Percentiles rank a stretch among this genome's conserved stretches.
Conservation (phyloP, 2,113 vertebrate species). For the Stictonetta naevosa region DNA sequence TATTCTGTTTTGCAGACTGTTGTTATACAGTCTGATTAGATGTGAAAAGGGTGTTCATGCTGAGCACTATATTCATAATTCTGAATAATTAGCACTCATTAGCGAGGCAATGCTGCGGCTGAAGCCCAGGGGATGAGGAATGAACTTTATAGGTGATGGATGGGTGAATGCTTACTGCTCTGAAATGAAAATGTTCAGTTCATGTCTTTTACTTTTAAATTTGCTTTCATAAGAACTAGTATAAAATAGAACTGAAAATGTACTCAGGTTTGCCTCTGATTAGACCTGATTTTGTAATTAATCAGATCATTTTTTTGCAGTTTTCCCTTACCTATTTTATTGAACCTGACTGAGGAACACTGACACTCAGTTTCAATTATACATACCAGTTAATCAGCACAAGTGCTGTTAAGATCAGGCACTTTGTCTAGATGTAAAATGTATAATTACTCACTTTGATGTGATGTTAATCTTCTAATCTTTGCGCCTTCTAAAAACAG, state of each 20-base stretch:
- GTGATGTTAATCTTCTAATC: neutral
- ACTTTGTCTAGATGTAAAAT: neutral
- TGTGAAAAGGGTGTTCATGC: neutral
- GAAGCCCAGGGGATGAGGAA: neutral
- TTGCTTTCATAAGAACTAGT: neutral
- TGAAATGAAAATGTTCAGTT: conserved; percentile 32
- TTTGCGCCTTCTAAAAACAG: neutral
- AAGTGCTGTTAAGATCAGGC: conserved; percentile 1
- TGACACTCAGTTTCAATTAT: neutral
- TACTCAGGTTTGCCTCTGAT: neutral
- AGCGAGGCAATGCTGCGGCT: neutral
- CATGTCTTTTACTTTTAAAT: neutral
- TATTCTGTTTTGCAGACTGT: neutral
- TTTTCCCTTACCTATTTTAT: neutral
- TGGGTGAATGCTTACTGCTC: neutral
- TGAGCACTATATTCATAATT: neutral
- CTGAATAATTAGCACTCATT: neutral
- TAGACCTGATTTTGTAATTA: neutral
- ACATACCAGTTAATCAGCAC: conserved; percentile 3
- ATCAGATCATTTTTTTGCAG: neutral
- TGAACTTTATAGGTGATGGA: conserved; percentile 20
- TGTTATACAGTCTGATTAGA: neutral
- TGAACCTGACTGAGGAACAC: neutral
- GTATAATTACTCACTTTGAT: neutral
- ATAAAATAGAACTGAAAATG: neutral